These are phyloP conservation scores for Hyperoplus lanceolatus DNA, from an alignment of 2,797 vertebrate genomes.

Conservation along the genomic window DNA sequence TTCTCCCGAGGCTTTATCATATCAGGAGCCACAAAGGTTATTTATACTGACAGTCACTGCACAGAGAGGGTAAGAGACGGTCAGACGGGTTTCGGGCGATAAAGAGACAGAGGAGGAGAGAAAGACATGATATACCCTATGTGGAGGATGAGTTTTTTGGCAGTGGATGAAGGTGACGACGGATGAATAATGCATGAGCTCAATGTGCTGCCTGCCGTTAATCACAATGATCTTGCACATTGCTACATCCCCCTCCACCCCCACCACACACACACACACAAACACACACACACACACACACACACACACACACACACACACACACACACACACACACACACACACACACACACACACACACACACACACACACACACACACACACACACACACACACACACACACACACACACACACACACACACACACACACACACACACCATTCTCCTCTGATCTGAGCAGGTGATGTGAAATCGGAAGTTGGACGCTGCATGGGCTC, in stretches of 20 bases:
- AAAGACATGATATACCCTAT: neutral
- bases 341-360: constrained; percentile 20
- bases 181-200: constrained; percentile 82
- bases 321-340: constrained; percentile 20
- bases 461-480: constrained; percentile 39
- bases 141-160: constrained; percentile 27
- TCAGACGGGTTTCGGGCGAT: neutral
- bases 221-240: constrained; percentile 61
- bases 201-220: constrained; percentile 63
- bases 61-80: constrained; percentile 32
- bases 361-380: constrained; percentile 16
- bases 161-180: constrained; percentile 61
- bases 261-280: neutral
- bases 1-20: constrained; percentile 73
- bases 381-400: neutral
- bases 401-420: neutral
- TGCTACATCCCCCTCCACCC: neutral
- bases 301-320: no score
- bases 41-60: constrained; percentile 73
- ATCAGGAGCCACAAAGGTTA: constrained; percentile 73
- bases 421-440: constrained; percentile 16
- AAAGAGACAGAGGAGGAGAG: neutral
- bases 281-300: neutral
- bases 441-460: constrained; percentile 41
- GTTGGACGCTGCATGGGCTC: constrained; percentile 42